phyloP scores from a whole-genome alignment of 2,113 vertebrate species.

The Poecilia latipinna region DNA sequence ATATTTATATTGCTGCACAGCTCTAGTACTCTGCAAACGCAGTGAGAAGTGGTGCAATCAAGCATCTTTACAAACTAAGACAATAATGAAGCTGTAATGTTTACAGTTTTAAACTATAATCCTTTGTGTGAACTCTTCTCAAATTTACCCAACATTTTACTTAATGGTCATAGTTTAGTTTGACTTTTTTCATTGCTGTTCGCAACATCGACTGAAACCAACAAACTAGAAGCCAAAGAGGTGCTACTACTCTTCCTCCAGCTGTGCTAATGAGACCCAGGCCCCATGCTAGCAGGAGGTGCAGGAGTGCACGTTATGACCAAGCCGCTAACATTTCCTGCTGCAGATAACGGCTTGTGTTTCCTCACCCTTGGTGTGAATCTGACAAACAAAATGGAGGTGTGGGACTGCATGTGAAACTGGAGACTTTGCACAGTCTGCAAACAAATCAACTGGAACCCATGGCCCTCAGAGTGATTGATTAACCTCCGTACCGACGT shows the following conservation, averaged over 20 bases:
- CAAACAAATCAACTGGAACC: conserved; percentile 26
- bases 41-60: not conserved
- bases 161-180: not conserved
- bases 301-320: conserved; percentile 28
- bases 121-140: no score
- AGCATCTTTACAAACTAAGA: not conserved
- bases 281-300: conserved; percentile 13
- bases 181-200: not conserved
- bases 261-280: conserved; percentile 17
- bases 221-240: not conserved
- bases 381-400: conserved; percentile 50
- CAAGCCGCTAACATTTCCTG: conserved; percentile 63
- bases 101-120: not conserved
- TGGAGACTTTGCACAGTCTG: conserved; percentile 39
- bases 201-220: conserved; percentile 7
- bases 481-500: conserved; percentile 55
- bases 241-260: not conserved
- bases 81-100: not conserved
- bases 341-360: conserved; percentile 55
- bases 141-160: not conserved
- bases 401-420: conserved; percentile 55
- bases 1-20: not conserved
- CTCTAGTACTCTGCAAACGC: not conserved
- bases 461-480: conserved; percentile 55
- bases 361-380: conserved; percentile 53